These are phyloP conservation scores for Venusia cambrica DNA, from an alignment of 2,888 invertebrate genomes.

Conservation along the genomic window DNA sequence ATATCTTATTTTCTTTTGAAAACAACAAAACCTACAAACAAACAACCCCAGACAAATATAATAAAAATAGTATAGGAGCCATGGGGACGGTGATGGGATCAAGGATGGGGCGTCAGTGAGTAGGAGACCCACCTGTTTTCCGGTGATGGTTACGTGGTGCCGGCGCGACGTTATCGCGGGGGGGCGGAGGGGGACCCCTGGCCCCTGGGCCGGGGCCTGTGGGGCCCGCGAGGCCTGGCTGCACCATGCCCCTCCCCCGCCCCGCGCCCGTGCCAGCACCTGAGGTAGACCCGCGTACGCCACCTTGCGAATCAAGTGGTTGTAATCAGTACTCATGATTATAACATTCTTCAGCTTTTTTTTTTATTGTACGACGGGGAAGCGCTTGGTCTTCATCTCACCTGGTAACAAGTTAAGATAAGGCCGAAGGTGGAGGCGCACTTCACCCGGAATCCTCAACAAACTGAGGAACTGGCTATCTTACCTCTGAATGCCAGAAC, in stretches of 20 bases:
- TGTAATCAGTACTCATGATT: conserved; percentile 1
- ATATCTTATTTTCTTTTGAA: conserved; percentile 1
- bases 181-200: conserved; percentile 93
- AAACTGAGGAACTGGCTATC: too few species aligned
- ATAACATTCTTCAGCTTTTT: too few species aligned
- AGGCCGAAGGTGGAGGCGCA: too few species aligned
- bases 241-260: conserved; percentile 41
- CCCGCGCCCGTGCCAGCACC: conserved; percentile 40
- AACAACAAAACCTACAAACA: conserved; percentile 33
- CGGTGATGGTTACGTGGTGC: conserved; percentile 67
- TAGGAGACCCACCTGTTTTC: conserved; percentile 66
- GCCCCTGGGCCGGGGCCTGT: conserved; percentile 85
- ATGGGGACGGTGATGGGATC: conserved; percentile 23
- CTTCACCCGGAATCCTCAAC: too few species aligned
- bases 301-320: conserved; percentile 28
- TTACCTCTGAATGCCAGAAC: too few species aligned
- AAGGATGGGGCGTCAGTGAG: conserved; percentile 13
- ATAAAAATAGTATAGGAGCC: conserved; percentile 36
- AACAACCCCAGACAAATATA: conserved; percentile 36
- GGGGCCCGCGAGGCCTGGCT: conserved; percentile 42
- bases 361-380: too few species aligned
- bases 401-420: too few species aligned
- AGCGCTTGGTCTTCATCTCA: too few species aligned
- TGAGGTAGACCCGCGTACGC: conserved; percentile 40
- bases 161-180: conserved; percentile 84